Evolutionary conservation across 1,140 invertebrate species (phyloP).

Genomic region (Monomorium pharaonis): DNA sequence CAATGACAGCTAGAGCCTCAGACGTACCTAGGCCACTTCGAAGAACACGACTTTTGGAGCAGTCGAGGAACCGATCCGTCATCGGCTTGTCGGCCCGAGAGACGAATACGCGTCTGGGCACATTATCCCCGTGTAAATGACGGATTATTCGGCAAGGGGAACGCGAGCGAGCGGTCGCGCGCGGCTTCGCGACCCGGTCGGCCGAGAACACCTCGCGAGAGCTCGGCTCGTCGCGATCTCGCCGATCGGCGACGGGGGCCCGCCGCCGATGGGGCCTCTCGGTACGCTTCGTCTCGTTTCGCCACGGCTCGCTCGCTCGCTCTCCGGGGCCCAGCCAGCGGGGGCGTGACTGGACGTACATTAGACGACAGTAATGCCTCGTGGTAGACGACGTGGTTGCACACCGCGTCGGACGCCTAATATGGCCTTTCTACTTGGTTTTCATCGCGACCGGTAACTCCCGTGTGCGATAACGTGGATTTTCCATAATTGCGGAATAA

Average conservation of each 20-base stretch:
- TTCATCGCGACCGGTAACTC: neutral
- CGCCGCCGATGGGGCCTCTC: slow-evolving; percentile 63
- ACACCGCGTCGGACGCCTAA: slow-evolving; percentile 54
- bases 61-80: slow-evolving; percentile 34
- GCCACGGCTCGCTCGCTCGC: slow-evolving; percentile 59
- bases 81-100: neutral
- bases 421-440: slow-evolving; percentile 39
- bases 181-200: slow-evolving; percentile 50
- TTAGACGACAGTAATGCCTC: slow-evolving; percentile 66
- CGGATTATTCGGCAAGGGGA: slow-evolving; percentile 9
- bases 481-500: neutral
- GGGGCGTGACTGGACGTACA: slow-evolving; percentile 74
- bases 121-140: neutral
- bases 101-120: neutral
- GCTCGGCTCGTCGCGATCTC: slow-evolving; percentile 73
- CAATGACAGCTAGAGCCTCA: slow-evolving; percentile 43
- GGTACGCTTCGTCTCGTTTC: slow-evolving; percentile 68
- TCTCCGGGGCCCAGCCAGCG: slow-evolving; percentile 62
- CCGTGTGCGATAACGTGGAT: neutral
- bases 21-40: slow-evolving; percentile 42
- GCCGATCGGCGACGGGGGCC: slow-evolving; percentile 36
- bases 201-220: slow-evolving; percentile 67
- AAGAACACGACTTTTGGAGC: neutral
- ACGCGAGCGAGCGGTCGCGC: slow-evolving; percentile 38
- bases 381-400: slow-evolving; percentile 34